A percentile compares a stretch with the other conserved stretches of the same genome.
Evolutionary conservation across 2,888 invertebrate genomes (phyloP).

Genomic region (Epirrhoe alternata): DNA sequence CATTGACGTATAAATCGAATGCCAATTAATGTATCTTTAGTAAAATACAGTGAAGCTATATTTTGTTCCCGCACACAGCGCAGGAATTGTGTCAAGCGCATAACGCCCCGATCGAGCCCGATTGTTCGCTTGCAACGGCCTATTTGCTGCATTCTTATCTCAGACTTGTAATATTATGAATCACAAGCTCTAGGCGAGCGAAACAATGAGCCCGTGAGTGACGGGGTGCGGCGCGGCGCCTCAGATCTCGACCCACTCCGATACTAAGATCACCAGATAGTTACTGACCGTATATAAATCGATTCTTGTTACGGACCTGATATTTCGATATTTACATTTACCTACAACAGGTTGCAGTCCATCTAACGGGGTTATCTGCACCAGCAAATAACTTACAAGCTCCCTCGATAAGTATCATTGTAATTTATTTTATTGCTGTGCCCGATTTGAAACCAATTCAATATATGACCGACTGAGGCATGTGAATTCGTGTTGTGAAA

Average conservation of each 20-base stretch:
- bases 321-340: constrained; percentile 73
- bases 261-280: constrained; percentile 68
- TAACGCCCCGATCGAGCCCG: constrained; percentile 60
- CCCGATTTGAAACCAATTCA: constrained; percentile 44
- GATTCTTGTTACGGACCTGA: constrained; percentile 75
- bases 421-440: constrained; percentile 54
- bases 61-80: constrained; percentile 57
- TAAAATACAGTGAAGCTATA: constrained; percentile 56
- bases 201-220: constrained; percentile 77
- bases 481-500: constrained; percentile 42
- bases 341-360: constrained; percentile 66
- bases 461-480: constrained; percentile 41
- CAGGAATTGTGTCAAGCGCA: constrained; percentile 73
- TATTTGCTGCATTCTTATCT: constrained; percentile 80
- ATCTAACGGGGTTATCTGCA: constrained; percentile 73
- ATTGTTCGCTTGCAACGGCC: constrained; percentile 76
- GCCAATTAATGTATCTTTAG: constrained; percentile 35
- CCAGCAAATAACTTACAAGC: constrained; percentile 58
- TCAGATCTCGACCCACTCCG: constrained; percentile 73
- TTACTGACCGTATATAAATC: constrained; percentile 77
- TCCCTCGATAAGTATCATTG: constrained; percentile 52
- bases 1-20: constrained; percentile 42
- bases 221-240: constrained; percentile 75
- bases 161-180: constrained; percentile 75
- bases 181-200: constrained; percentile 71